Base-by-base conservation (phyloP, 2,113 vertebrate genomes). In the Ctenomys sociabilis region DNA sequence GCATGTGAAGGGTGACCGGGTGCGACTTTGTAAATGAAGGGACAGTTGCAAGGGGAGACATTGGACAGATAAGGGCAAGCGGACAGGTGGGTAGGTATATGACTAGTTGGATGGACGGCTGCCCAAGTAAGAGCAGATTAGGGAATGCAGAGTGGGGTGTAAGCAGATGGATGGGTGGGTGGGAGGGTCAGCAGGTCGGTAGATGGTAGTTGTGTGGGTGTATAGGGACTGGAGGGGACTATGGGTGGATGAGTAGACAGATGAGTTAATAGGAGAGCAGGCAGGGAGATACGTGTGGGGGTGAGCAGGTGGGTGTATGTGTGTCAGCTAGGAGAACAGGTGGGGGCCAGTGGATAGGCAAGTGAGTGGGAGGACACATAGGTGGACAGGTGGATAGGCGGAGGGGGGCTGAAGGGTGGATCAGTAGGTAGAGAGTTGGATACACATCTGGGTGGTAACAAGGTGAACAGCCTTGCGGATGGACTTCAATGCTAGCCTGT, bases 321-420 rank as follows among this genome's bases (percentile, higher is more conserved):
- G 49, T 49, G 37, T 0, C 7, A 5, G 92, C 0, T 19, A 30
- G 35, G 4, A 13, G 32, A 12, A 5, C 7, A n/a, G 26, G 28
- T 70, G 24, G 54, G 6, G 61, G 28, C 1, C 1, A 11, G 7
- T 57, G 32, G 24, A 0, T 0, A 5, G 64, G 0, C 2, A 10
- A 28, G 1, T 32, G 1, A 24, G 4, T 8, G 12, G 16, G 70
- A 22, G 12, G 17, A 22, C 40, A 21, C 16, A 21, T 9, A 2
- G 45, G 5, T 3, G 35, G 5, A 3, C 6, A 45, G 75, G 75
- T 30, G n/a, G 68, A 35, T 17, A n/a, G 24, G 1, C 14, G 2
- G 22, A 8, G 49, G 12, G 49, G 49, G 49, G 49, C 7, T 1
- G 1, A 8, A 14, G 35, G 22, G 32, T 5, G 4, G 77, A 7